Base-by-base conservation (phyloP, 2,797 vertebrate genomes). In the Lacerta agilis region DNA sequence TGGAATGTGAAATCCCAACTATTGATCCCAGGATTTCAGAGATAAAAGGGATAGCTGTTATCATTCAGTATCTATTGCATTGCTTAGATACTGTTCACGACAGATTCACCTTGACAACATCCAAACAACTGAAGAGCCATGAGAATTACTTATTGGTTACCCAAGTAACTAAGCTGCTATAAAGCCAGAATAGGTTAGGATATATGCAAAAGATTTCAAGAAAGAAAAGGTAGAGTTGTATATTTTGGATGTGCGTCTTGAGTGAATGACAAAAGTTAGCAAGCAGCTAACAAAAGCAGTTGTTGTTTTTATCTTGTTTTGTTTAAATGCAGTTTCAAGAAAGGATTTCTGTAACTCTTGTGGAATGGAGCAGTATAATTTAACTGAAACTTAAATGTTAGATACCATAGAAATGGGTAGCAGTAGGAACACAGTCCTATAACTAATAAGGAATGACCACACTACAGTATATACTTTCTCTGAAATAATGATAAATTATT, bases 21-120 rank as follows among this genome's bases (percentile, higher is more conserved):
- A 76, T 71, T 88, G 80, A 84, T 91, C 17, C 49, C 81, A 64
- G 80, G 36, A 58, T 92, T 92, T 93, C 45, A 86, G 87, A 92
- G 90, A 89, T 76, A 83, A 94, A 94, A 69, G 23, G 27, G 66
- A 33, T 0, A 0, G 20, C 43, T 89, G 58, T 33, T 89, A 64
- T 92, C 55, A 86, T 67, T 67, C 38, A 88, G 72, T 43, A 33
- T 71, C 58, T 25, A 25, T 80, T 88, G 20, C 36, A 67, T 87
- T 94, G 25, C 29, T 85, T 41, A 86, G 75, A 64, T 18, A 8
- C 17, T 78, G 3, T 38, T 83, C 64, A 8, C 77, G 0, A 4
- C 8, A 87, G 38, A 78, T 87, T 79, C 49, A 83, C 61, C 82
- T 87, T 92, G 84, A 45, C 38, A 77, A 43, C 18, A 66, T 66